Evolutionary conservation across 2,888 invertebrate genomes (phyloP), one percentile per base, ranked within the genome.

Genomic region (Dynastes grantii): DNA sequence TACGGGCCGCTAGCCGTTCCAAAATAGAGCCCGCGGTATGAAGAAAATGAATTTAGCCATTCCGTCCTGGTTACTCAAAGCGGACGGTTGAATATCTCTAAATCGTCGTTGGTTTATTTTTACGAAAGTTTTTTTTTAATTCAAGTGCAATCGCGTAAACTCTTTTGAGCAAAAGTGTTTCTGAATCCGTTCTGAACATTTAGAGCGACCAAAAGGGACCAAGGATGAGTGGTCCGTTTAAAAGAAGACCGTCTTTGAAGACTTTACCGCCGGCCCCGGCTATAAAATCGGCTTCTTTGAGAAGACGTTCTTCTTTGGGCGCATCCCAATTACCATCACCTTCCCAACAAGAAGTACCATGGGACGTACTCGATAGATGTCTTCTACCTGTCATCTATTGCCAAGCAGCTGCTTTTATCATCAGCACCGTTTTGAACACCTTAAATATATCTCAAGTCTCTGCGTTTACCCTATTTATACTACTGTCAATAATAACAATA

Each of bases 361-460:
- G 90, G 94, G 93, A 91, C 87, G 91, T 94, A 85, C 86, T 91
- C 79, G 94, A 94, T 88, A 90, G 96, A 58, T 94, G 95, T 85
- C 91, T 95, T 73, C 90, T 95, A 84, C 96, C 96, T 45, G 91
- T 95, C 79, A 91, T 95, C 81, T 93, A 95, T 87, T 95, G 95
- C 86, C 95, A 96, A 88, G 95, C 95, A 3, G 91, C 94, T 27
- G 94, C 96, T 37, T 93, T 95, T 79, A 92, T 95, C 82, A 88
- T 94, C 67, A 95, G 95, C 68, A 92, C 94, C 61, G 87, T 94
- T 80, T 90, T 96, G 79, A 95, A 95, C 87, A 91, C 92, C 55
- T 89, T 95, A 81, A 92, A 93, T 84, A 93, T 96, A 82, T 95
- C 95, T 81, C 92, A 93, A 85, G 91, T 95, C 80, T 94, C 95